Evolutionary conservation across 2,888 invertebrate species (phyloP).

Genomic region (Leucophenga montana): DNA sequence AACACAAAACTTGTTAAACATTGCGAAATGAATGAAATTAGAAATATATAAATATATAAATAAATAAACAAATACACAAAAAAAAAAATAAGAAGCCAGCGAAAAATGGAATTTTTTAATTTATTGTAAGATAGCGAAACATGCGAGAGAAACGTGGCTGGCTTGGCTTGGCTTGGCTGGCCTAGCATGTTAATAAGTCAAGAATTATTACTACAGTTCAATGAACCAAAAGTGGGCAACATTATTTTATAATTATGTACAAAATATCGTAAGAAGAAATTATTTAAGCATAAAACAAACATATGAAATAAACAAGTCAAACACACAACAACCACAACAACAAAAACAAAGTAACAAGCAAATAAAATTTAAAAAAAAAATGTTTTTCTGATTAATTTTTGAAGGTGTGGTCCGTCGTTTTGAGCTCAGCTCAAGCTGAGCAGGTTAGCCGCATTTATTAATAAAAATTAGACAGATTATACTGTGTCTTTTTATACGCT

Average conservation of each 20-base stretch:
- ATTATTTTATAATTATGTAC: slow-evolving; percentile 58
- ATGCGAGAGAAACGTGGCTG: background rate
- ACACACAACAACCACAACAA: slow-evolving; percentile 27
- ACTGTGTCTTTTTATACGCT: too few species aligned
- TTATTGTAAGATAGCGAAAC: background rate
- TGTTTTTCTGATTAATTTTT: slow-evolving; percentile 29
- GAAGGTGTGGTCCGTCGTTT: slow-evolving; percentile 56
- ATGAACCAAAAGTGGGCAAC: slow-evolving; percentile 65
- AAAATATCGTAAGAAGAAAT: slow-evolving; percentile 40
- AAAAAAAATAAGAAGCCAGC: background rate
- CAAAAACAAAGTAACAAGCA: slow-evolving; percentile 46
- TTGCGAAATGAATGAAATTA: slow-evolving; percentile 4
- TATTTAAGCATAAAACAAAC: slow-evolving; percentile 55
- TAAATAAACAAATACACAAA: background rate
- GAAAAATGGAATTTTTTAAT: background rate
- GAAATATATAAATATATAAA: background rate
- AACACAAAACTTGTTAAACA: background rate
- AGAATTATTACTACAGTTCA: slow-evolving; percentile 51
- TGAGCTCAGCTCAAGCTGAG: background rate
- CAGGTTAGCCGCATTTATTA: background rate
- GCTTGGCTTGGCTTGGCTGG: background rate
- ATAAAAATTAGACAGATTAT: too few species aligned
- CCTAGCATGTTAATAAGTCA: slow-evolving; percentile 20
- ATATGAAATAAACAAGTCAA: slow-evolving; percentile 24
- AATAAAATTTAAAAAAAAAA: slow-evolving; percentile 44